Percentiles rank a stretch among this genome's conserved stretches.
Conservation (phyloP, 2,888 invertebrate genomes). For the Dasysyrphus tricinctus region DNA sequence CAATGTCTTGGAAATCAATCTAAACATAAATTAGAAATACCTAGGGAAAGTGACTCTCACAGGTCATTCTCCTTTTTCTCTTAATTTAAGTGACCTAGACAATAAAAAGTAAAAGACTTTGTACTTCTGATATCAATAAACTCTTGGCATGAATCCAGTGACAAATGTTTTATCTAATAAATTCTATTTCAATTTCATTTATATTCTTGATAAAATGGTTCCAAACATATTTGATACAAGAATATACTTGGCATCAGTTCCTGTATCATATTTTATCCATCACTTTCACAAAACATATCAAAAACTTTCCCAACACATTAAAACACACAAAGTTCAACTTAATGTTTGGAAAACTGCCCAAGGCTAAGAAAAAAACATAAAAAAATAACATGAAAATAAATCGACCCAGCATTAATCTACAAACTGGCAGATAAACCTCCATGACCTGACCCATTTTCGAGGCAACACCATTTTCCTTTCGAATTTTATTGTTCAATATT, state of each 20-base stretch:
- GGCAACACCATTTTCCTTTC: slow-evolving; percentile 48
- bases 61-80: slow-evolving; percentile 23
- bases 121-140: slow-evolving; percentile 4
- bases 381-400: slow-evolving; percentile 28
- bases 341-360: slow-evolving; percentile 64
- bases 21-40: no score
- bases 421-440: slow-evolving; percentile 46
- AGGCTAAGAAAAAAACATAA: slow-evolving; percentile 41
- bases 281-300: slow-evolving; percentile 28
- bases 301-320: slow-evolving; percentile 11
- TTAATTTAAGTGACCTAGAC: slow-evolving; percentile 27
- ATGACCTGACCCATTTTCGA: slow-evolving; percentile 55
- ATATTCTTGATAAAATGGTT: slow-evolving; percentile 2
- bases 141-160: slow-evolving; percentile 36
- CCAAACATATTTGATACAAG: slow-evolving; percentile 1
- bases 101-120: neutral
- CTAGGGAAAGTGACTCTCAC: neutral
- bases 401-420: slow-evolving; percentile 36
- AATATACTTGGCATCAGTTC: neutral
- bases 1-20: no score
- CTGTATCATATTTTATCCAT: slow-evolving; percentile 13
- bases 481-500: slow-evolving; percentile 19
- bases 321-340: slow-evolving; percentile 49
- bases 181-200: slow-evolving; percentile 18
- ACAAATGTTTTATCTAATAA: slow-evolving; percentile 20